Evolutionary conservation across 2,888 invertebrate genomes (phyloP).

Genomic region (Sinohyriopsis cumingii): DNA sequence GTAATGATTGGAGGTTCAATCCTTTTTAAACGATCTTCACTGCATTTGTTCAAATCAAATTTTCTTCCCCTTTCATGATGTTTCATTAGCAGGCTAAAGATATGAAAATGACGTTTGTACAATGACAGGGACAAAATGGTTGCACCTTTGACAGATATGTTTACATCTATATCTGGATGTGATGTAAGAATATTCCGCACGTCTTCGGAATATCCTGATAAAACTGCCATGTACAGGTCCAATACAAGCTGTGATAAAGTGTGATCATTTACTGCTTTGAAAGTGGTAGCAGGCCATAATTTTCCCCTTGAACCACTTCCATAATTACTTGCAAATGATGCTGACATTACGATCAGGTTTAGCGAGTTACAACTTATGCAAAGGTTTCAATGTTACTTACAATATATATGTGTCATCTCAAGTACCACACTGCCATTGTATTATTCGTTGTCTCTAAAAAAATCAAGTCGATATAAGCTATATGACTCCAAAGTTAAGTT

Average conservation of each 20-base stretch:
- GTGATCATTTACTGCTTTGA: constrained; percentile 46
- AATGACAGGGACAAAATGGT: constrained; percentile 70
- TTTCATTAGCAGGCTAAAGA: constrained; percentile 64
- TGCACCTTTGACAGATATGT: constrained; percentile 65
- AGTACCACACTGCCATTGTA: too few species aligned
- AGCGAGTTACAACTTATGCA: too few species aligned
- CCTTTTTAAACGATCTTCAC: constrained; percentile 66
- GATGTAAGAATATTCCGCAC: constrained; percentile 59
- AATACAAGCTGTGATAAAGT: constrained; percentile 58
- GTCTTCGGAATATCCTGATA: constrained; percentile 50
- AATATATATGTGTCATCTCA: too few species aligned
- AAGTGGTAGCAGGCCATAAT: constrained; percentile 37
- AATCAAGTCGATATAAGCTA: too few species aligned
- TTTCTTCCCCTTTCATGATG: constrained; percentile 60
- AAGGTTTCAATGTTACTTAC: too few species aligned
- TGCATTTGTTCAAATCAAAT: constrained; percentile 66
- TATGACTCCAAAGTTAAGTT: too few species aligned
- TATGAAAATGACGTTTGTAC: constrained; percentile 62
- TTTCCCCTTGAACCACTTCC: constrained; percentile 14
- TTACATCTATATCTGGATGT: constrained; percentile 63
- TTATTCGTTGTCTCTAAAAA: too few species aligned
- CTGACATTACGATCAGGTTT: too few species aligned
- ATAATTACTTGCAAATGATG: too few species aligned
- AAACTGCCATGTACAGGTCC: constrained; percentile 57
- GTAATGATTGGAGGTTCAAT: constrained; percentile 70